A percentile compares a stretch with the other conserved stretches of the same genome.
phyloP scores from a whole-genome alignment of 2,888 invertebrate genomes.

The Himalopsyche anomala region DNA sequence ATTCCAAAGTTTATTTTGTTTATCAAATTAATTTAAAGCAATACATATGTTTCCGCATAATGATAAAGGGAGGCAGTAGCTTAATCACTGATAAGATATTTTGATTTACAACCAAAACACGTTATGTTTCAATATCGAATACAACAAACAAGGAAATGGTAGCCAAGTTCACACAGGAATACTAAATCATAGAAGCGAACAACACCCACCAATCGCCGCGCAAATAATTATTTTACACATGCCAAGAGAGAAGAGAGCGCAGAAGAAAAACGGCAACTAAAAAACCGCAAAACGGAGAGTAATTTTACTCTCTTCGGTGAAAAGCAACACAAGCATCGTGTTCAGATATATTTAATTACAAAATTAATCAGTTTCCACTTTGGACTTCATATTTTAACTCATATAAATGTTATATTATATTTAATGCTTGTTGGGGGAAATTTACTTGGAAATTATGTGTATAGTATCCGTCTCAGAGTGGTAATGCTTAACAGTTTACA shows the following conservation, averaged over 20 bases:
- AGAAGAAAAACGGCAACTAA: constrained; percentile 37
- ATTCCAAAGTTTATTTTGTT: too few relatives aligned
- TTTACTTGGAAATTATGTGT: too few relatives aligned
- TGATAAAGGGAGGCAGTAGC: too few relatives aligned
- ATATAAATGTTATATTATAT: too few relatives aligned
- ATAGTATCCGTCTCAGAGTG: too few relatives aligned
- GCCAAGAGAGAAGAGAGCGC: constrained; percentile 2
- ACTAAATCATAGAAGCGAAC: constrained; percentile 42
- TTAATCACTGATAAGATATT: not conserved
- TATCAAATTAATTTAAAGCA: too few relatives aligned
- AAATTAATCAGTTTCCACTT: constrained; percentile 28
- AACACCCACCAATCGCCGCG: constrained; percentile 37
- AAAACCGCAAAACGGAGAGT: constrained; percentile 13
- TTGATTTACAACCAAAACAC: not conserved
- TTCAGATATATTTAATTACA: constrained; percentile 34
- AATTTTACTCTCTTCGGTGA: constrained; percentile 37
- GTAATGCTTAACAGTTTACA: too few relatives aligned
- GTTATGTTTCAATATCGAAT: constrained; percentile 38
- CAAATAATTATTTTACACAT: constrained; percentile 38
- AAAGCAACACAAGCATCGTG: not conserved
- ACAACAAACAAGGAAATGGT: constrained; percentile 40
- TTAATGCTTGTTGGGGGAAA: too few relatives aligned
- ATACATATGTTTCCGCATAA: too few relatives aligned
- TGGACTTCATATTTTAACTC: not conserved
- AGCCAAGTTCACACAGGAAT: constrained; percentile 31